Evolutionary conservation across 2,113 vertebrate genomes (phyloP).

Genomic region (Seriola dumerili): DNA sequence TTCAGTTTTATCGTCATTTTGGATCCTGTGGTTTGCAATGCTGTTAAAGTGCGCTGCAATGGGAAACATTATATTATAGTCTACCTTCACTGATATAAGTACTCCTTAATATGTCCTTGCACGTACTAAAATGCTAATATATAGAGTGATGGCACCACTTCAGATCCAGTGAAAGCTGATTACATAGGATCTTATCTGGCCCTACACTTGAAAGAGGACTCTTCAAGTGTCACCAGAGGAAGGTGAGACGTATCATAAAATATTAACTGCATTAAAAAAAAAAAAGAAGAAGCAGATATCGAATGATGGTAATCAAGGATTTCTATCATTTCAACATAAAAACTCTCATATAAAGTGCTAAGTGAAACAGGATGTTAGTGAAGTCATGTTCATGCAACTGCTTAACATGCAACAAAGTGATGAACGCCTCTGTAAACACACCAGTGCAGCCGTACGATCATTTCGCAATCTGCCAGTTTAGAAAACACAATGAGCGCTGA

Average conservation of each 20-base stretch:
- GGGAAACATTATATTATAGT: not conserved
- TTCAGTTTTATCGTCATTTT: not conserved
- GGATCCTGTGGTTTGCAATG: not conserved
- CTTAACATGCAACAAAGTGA: not conserved
- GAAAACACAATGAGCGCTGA: constrained; percentile 4
- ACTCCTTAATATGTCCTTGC: not conserved
- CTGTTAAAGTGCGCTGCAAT: not conserved
- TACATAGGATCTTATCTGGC: not conserved
- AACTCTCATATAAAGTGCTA: not conserved
- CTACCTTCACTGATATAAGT: not conserved
- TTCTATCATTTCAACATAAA: not conserved
- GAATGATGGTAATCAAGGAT: not conserved
- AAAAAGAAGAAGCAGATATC: not conserved
- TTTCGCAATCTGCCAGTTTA: not conserved
- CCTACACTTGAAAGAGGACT: not conserved
- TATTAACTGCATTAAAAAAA: not conserved
- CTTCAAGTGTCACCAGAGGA: not conserved
- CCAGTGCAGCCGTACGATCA: constrained; percentile 2
- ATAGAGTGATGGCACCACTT: not conserved
- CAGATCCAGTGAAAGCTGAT: not conserved
- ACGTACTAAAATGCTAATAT: not conserved
- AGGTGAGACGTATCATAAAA: not conserved
- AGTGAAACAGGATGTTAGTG: not conserved
- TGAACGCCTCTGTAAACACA: not conserved
- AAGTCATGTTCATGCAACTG: not conserved